Percentiles rank a stretch among this genome's conserved stretches.
These are phyloP conservation scores for Centropus unirufus DNA, from an alignment of 2,113 vertebrate genomes.

Conservation along the genomic window DNA sequence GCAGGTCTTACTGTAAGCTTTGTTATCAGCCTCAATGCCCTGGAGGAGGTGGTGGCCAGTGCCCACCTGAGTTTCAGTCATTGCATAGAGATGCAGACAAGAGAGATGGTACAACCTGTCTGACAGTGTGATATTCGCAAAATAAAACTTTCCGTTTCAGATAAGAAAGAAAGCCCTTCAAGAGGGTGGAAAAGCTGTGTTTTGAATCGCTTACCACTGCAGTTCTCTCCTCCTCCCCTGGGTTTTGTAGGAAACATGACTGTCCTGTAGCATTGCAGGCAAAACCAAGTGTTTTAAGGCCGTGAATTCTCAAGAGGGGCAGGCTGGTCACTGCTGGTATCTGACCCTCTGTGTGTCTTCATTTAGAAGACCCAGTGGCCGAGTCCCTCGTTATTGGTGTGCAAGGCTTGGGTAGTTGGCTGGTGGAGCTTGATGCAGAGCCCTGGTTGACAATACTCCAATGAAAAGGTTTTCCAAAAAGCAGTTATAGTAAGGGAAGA, in stretches of 20 bases:
- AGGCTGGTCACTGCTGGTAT: rapidly evolving
- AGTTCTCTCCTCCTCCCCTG: neutral
- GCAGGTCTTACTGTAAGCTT: neutral
- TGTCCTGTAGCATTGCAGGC: neutral
- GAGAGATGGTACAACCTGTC: neutral
- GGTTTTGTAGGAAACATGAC: neutral
- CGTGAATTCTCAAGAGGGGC: neutral
- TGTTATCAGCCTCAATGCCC: neutral
- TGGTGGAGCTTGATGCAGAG: neutral
- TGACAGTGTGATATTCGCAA: neutral
- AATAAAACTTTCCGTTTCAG: neutral
- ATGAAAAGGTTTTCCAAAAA: neutral
- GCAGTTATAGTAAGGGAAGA: neutral
- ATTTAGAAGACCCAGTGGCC: neutral
- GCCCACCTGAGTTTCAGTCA: neutral
- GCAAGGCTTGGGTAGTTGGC: neutral
- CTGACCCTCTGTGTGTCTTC: neutral
- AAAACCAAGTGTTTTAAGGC: neutral
- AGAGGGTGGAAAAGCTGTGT: neutral
- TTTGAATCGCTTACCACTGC: neutral
- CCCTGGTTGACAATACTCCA: neutral
- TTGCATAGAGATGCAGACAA: neutral
- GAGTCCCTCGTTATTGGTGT: rapidly evolving
- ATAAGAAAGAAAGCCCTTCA: neutral
- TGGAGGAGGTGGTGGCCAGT: neutral